Conservation (phyloP, 92 coral and sea anemone species). For the Parazoanthus atlanticus region DNA sequence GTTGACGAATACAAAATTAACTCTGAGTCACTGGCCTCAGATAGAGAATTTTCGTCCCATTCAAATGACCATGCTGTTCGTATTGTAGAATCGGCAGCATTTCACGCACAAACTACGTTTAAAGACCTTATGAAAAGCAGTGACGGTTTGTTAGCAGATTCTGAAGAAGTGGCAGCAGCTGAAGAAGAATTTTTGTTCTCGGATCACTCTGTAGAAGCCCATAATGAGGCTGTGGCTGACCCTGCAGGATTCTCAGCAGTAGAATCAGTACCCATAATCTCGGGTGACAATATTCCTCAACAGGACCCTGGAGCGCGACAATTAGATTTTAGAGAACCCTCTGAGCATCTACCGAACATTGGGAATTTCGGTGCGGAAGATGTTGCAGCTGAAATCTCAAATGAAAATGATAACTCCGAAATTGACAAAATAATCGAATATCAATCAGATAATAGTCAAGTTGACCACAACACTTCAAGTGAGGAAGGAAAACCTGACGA, state of each 20-base stretch:
- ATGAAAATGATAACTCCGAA: not conserved
- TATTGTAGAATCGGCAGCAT: conserved; percentile 58
- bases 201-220: conserved; percentile 28
- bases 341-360: not conserved
- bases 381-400: not conserved
- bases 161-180: conserved; percentile 54
- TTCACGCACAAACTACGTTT: conserved; percentile 62
- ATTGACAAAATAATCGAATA: not conserved
- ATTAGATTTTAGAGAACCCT: conserved; percentile 11
- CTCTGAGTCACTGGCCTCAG: conserved; percentile 79
- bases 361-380: not conserved
- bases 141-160: conserved; percentile 64
- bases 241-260: not conserved
- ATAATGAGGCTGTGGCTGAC: not conserved
- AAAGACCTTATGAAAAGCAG: conserved; percentile 66
- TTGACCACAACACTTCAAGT: not conserved
- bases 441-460: not conserved
- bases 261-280: not conserved
- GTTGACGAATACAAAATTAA: conserved; percentile 79
- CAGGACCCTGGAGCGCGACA: conserved; percentile 2
- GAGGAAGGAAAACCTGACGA: not conserved
- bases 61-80: conserved; percentile 75
- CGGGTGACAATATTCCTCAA: not conserved
- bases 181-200: conserved; percentile 52
- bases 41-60: conserved; percentile 66